These are phyloP conservation scores for Hemiprocne comata DNA, from an alignment of 2,113 vertebrate genomes.

Conservation along the genomic window DNA sequence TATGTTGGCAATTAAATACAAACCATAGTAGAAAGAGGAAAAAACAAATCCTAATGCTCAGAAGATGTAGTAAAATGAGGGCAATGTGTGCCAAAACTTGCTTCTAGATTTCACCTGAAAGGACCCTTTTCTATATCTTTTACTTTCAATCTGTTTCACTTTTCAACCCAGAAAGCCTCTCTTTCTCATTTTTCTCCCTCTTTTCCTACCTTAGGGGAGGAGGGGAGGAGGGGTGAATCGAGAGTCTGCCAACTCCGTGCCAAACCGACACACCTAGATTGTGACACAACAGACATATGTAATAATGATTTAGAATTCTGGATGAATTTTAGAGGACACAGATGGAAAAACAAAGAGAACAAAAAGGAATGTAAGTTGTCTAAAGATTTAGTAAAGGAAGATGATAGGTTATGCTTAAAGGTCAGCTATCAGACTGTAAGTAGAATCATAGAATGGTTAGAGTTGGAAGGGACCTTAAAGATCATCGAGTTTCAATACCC, in stretches of 20 bases:
- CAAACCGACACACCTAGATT: too few species aligned
- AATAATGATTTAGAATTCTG: neutral
- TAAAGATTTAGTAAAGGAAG: neutral
- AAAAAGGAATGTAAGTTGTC: neutral
- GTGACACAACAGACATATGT: neutral
- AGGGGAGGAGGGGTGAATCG: too few species aligned
- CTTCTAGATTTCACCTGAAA: neutral
- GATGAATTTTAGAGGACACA: neutral
- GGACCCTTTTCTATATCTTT: neutral
- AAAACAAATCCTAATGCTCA: neutral
- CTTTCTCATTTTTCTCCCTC: too few species aligned
- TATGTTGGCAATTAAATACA: neutral
- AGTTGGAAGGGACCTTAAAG: too few species aligned
- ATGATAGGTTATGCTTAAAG: neutral
- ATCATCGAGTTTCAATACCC: too few species aligned
- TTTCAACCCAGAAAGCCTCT: too few species aligned
- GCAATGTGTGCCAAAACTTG: neutral
- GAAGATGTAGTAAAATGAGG: neutral
- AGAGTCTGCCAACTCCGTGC: too few species aligned
- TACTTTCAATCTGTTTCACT: too few species aligned
- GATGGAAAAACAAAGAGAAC: neutral
- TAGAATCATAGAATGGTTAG: too few species aligned
- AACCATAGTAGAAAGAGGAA: neutral
- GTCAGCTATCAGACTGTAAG: neutral
- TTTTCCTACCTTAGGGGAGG: too few species aligned